Conservation (phyloP, 2,797 vertebrate genomes). For the Liasis olivaceus region DNA sequence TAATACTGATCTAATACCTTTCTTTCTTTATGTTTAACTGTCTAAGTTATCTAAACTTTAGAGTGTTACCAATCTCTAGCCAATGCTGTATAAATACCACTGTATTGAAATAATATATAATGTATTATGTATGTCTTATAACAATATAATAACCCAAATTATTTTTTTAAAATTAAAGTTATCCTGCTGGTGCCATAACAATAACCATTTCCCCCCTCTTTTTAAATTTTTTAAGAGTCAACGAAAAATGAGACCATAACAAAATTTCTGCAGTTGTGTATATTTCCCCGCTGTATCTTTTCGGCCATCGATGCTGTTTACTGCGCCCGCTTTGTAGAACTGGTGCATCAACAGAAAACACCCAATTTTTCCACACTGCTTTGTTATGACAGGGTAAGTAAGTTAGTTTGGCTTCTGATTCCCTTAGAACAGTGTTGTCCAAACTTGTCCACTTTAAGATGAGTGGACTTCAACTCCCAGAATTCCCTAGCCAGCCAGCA, state of each 20-base stretch:
- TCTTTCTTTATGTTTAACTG: too few species aligned
- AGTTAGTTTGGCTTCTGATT: neutral
- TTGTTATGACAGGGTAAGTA: slow-evolving; percentile 95
- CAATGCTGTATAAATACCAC: too few species aligned
- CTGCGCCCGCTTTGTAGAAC: slow-evolving; percentile 96
- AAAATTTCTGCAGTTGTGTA: slow-evolving; percentile 97
- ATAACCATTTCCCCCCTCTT: neutral
- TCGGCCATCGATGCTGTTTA: slow-evolving; percentile 98
- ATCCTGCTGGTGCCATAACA: neutral
- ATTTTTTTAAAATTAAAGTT: neutral
- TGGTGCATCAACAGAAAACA: slow-evolving; percentile 98
- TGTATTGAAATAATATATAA: too few species aligned
- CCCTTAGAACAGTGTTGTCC: too few species aligned
- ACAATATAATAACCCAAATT: too few species aligned
- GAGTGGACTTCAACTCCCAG: too few species aligned
- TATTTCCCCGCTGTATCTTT: slow-evolving; percentile 99
- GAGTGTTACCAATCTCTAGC: too few species aligned
- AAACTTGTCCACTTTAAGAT: too few species aligned
- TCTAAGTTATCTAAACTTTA: too few species aligned
- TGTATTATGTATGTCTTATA: too few species aligned
- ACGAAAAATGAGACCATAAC: slow-evolving; percentile 99
- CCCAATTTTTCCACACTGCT: slow-evolving; percentile 98
- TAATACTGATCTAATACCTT: too few species aligned
- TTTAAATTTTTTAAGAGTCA: slow-evolving; percentile 81
- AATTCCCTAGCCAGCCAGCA: too few species aligned